Evolutionary conservation across 2,888 invertebrate species (phyloP).

Genomic region (Andrena bucephala): DNA sequence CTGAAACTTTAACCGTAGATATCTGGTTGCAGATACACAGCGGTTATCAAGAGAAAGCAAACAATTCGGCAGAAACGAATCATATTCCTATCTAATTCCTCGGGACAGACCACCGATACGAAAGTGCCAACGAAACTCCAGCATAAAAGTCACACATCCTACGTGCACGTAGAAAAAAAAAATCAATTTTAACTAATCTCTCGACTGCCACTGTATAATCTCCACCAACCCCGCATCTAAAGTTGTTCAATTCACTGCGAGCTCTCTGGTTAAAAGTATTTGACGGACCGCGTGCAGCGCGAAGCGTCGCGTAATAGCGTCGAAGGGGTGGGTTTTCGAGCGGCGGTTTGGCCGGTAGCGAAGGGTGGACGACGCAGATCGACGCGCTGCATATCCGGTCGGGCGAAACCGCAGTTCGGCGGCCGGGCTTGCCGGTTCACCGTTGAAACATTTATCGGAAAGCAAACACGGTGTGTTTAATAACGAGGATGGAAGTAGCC

Average conservation of each 20-base stretch:
- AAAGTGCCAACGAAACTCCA: too few relatives aligned
- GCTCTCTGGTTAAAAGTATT: neutral
- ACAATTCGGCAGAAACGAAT: too few relatives aligned
- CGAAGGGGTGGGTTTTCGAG: slow-evolving; percentile 27
- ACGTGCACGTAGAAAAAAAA: too few relatives aligned
- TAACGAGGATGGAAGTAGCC: slow-evolving; percentile 68
- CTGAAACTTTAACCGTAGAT: too few relatives aligned
- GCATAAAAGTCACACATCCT: too few relatives aligned
- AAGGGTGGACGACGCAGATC: slow-evolving; percentile 33
- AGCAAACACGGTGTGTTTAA: slow-evolving; percentile 69
- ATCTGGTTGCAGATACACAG: too few relatives aligned
- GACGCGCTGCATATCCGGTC: slow-evolving; percentile 58
- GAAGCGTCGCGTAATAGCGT: slow-evolving; percentile 5
- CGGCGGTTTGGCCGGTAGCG: slow-evolving; percentile 24
- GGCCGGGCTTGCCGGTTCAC: slow-evolving; percentile 43
- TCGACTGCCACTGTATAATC: neutral
- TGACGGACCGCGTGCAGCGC: neutral
- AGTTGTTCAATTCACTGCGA: neutral
- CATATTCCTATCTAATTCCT: too few relatives aligned
- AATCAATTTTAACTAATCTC: too few relatives aligned
- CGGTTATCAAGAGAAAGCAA: too few relatives aligned
- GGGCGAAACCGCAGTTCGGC: slow-evolving; percentile 56
- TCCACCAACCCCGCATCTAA: neutral
- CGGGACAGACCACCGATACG: too few relatives aligned
- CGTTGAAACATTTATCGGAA: slow-evolving; percentile 70